Base-by-base conservation (phyloP, 1,140 invertebrate species). In the Battus philenor region DNA sequence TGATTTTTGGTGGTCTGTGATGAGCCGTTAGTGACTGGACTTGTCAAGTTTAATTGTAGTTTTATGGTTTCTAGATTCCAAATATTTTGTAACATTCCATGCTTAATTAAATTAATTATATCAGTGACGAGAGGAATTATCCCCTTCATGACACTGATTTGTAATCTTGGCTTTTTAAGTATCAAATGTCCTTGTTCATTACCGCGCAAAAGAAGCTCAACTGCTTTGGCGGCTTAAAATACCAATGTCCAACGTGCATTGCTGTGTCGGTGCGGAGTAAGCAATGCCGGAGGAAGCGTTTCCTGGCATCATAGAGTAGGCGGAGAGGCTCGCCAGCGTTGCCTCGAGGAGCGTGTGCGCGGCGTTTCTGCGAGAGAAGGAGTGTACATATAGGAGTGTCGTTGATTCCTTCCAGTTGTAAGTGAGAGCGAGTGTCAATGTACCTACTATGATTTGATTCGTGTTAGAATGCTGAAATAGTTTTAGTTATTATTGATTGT, bases 401-500 rank as follows among this genome's bases (percentile, higher is more conserved):
- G 67, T 73, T 70, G 64, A 77, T 73, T 80, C 73, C 73, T 77
- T 75, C 68, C 73, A 80, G 68, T 69, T 65, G 56, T 66, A 65
- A 72, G 54, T 48, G 50, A 20, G 32, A 59, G 64, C 67, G 64
- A 66, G 55, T 74, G 51, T 52, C 50, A 45, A 53, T 60, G 53
- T 55, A 44, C 41, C 34, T 49, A 65, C 68, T 74, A 59, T 68
- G 63, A 75, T 72, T 41, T 71, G 61, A 68, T 66, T 64, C 54
- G 57, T 73, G 68, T 70, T 75, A 71, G 69, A 61, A 67, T 72
- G 68, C 71, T 72, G 70, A 74, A 73, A 74, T 81, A 81, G 74
- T 74, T 81, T 80, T 81, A 81, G 77, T 81, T 81, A 60, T 81
- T 81, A 60, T 66, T 74, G 67, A 72, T 76, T 78, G 63, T 81